Percentiles rank a stretch among this genome's conserved stretches.
phyloP scores from a whole-genome alignment of 1,140 invertebrate species.

The Ctenoplectra terminalis region DNA sequence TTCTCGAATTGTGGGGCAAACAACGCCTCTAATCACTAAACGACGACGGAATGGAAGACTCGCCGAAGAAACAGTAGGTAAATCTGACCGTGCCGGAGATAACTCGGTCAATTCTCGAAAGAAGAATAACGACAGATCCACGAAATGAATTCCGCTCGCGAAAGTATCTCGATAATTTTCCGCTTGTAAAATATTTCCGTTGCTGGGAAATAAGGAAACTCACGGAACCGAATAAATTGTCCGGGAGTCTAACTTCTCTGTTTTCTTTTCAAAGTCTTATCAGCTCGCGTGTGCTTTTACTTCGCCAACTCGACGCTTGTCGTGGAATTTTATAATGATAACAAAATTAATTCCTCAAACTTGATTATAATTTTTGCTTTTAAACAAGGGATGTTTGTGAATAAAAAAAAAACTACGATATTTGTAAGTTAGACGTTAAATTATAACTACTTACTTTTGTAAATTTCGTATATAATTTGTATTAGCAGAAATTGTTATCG shows the following conservation, averaged over 20 bases:
- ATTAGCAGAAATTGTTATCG: too few species aligned
- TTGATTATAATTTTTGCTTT: not conserved
- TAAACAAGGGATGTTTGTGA: too few species aligned
- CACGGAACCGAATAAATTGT: not conserved
- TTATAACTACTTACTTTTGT: too few species aligned
- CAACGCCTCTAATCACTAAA: too few species aligned
- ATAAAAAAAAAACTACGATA: too few species aligned
- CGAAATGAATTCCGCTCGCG: not conserved
- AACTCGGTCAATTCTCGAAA: not conserved
- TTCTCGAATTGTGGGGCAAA: not conserved
- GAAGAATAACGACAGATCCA: slow-evolving; percentile 7
- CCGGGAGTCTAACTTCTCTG: not conserved
- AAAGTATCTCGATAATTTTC: slow-evolving; percentile 29
- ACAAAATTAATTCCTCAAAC: not conserved
- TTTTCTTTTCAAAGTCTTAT: not conserved
- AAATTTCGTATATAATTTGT: too few species aligned
- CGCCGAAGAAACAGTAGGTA: not conserved
- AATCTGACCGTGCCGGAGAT: not conserved
- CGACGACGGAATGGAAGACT: not conserved
- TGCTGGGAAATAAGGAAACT: not conserved
- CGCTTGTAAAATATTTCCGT: not conserved
- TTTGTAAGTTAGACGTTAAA: too few species aligned
- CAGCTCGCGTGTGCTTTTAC: not conserved
- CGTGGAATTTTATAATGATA: not conserved
- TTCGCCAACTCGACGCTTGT: too few species aligned